Percentiles rank a stretch among this genome's conserved stretches.
Evolutionary conservation across 2,888 invertebrate genomes (phyloP).

Genomic region (Muscina levida): DNA sequence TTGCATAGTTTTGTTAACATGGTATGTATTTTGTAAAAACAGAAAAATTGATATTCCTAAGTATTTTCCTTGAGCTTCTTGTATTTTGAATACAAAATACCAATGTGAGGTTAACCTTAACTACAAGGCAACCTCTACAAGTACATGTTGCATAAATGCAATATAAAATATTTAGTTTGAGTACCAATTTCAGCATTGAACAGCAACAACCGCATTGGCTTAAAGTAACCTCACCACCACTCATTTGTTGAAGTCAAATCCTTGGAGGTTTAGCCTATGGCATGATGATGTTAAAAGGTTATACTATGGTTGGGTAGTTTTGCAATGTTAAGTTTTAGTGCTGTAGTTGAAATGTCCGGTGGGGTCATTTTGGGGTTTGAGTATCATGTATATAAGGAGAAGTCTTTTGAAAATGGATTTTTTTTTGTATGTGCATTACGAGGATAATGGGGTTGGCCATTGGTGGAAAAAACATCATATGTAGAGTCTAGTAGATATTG

Average conservation of each 20-base stretch:
- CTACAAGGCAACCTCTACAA: background rate
- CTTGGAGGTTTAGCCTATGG: too few species aligned
- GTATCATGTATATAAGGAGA: too few species aligned
- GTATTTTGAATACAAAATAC: slow-evolving; percentile 31
- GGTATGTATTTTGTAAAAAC: background rate
- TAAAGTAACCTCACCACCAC: slow-evolving; percentile 1
- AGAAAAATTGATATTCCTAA: background rate
- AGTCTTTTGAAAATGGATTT: too few species aligned
- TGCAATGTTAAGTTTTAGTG: too few species aligned
- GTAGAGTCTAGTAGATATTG: too few species aligned
- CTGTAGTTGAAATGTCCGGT: too few species aligned
- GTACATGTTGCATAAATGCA: background rate
- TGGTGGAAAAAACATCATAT: too few species aligned
- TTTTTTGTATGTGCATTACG: too few species aligned
- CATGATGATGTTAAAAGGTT: too few species aligned
- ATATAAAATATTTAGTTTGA: slow-evolving; percentile 10
- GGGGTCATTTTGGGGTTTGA: too few species aligned
- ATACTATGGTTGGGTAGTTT: too few species aligned
- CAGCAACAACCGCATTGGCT: background rate
- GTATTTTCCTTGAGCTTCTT: slow-evolving; percentile 31
- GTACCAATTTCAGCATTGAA: background rate
- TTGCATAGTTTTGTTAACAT: slow-evolving; percentile 34
- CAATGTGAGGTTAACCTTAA: slow-evolving; percentile 28
- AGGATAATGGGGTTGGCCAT: too few species aligned
- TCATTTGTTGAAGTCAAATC: background rate